These are phyloP conservation scores for Cuniculus paca DNA, from an alignment of 2,797 vertebrate species.

Conservation along the genomic window DNA sequence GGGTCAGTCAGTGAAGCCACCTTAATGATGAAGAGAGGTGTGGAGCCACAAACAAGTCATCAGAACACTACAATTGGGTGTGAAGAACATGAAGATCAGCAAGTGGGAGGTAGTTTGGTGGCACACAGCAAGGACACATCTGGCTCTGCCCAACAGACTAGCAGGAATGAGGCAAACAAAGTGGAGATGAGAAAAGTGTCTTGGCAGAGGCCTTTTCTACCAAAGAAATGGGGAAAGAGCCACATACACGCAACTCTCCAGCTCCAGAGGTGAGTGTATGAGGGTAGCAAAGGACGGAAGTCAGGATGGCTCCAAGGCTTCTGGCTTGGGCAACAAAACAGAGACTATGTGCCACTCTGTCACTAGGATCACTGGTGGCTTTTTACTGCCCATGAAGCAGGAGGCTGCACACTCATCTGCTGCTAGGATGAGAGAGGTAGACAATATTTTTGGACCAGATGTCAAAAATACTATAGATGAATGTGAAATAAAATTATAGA, in stretches of 20 bases:
- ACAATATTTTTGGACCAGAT: neutral
- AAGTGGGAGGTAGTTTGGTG: neutral
- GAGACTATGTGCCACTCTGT: no score
- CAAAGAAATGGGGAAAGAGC: neutral
- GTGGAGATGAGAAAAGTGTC: neutral
- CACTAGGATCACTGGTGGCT: neutral
- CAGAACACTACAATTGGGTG: neutral
- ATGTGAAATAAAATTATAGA: neutral
- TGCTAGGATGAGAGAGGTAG: neutral
- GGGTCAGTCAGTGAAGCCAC: neutral
- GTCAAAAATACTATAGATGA: slow-evolving; percentile 14
- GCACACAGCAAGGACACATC: neutral
- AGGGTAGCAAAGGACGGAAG: neutral
- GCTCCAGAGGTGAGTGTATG: neutral
- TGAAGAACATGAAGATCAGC: neutral
- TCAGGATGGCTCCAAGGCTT: neutral
- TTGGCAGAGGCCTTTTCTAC: neutral
- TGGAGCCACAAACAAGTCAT: neutral
- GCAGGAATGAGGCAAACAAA: neutral
- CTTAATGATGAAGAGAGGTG: neutral
- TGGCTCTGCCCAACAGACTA: neutral
- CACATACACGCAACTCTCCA: neutral
- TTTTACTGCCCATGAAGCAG: no score
- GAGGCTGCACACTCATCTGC: neutral
- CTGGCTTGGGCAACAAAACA: neutral